Conservation (phyloP, 2,888 invertebrate genomes). For the Eilema depressum region DNA sequence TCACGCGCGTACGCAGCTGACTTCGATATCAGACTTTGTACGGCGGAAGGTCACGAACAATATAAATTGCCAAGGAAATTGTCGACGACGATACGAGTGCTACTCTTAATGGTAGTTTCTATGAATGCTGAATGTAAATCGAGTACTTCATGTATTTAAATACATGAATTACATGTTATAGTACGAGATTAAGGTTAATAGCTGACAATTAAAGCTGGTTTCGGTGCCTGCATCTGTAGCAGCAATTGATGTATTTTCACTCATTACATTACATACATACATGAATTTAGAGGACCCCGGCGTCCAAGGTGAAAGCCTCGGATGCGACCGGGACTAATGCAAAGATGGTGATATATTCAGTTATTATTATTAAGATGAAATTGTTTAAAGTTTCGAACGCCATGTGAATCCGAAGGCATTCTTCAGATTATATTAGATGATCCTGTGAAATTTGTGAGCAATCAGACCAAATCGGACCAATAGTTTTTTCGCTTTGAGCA, state of each 20-base stretch:
- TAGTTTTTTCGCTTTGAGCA: no score
- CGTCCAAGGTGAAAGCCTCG: not conserved
- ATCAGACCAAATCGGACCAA: no score
- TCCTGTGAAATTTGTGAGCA: no score
- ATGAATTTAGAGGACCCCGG: no score
- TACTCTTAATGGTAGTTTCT: not conserved
- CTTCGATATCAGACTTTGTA: slow-evolving; percentile 8
- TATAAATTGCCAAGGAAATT: not conserved
- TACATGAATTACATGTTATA: slow-evolving; percentile 3
- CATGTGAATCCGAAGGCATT: no score
- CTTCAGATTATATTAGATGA: no score
- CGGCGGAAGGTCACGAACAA: slow-evolving; percentile 19
- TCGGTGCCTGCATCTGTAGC: not conserved
- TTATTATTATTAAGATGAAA: no score
- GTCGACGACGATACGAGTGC: not conserved
- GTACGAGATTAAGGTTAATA: not conserved
- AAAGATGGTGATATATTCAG: no score
- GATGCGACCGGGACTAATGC: no score
- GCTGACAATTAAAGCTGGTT: not conserved
- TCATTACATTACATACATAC: no score
- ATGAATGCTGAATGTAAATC: not conserved
- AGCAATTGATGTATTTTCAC: not conserved
- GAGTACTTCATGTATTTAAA: not conserved
- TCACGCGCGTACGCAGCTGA: slow-evolving; percentile 18
- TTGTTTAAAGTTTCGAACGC: no score